Base-by-base conservation (phyloP, 2,888 invertebrate species). In the Drosophila hawaiiensis region DNA sequence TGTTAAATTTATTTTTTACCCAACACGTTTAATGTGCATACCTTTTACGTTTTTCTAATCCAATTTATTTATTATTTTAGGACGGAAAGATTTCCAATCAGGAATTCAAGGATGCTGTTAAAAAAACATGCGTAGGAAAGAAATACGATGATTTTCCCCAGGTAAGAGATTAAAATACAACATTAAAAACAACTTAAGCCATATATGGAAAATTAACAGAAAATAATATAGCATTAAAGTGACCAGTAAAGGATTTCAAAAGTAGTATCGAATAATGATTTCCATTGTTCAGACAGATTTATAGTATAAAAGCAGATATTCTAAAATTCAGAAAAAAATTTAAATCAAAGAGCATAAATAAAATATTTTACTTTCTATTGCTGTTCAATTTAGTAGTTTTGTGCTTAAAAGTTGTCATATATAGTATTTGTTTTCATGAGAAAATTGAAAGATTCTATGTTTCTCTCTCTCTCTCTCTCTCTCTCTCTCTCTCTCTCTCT, bases 61-160 rank as follows among this genome's bases (percentile, higher is more conserved):
- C 10, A n/a, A 47, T 35, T 54, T 49, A 43, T 22, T 41, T 56
- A 29, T 67, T 59, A 22, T 68, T 68, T 55, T 94, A 97, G 97
- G 97, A 97, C 92, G 97, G 97, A 54, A 95, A 95, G 91, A 96
- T 97, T 83, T 96, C 97, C 5, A 96, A 96, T 66, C 96, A 96
- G 2, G 97, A 97, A 92, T 97, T 97, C 94, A 97, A 97, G 77
- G 94, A 95, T 84, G 97, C 97, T 0, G 97, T 97, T 1, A 95
- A 97, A 92, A 96, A 96, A 92, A 96, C 96, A 82, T 97, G 97
- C 91, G 95, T 97, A 29, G 97, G 97, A 6, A 95, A 96, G 87
- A 94, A 95, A 76, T 97, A 96, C 91, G 95, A 95, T 16, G 96
- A 97, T 72, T 97, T 97, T 91, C 97, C 97, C 0, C 96, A 97